Conservation (phyloP, 1,140 invertebrate species). For the Nebria ingens region DNA sequence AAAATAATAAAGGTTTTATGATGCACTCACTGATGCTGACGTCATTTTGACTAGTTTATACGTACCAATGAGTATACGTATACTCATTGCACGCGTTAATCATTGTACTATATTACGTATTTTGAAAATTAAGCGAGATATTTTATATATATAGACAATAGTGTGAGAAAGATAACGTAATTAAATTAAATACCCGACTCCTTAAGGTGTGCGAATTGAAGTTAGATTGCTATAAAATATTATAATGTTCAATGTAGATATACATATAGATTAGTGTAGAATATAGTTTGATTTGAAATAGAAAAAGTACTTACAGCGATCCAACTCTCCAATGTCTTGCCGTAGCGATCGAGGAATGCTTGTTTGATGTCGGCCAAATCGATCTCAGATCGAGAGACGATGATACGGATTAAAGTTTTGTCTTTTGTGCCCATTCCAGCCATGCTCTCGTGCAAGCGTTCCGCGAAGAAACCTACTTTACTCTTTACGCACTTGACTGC, state of each 20-base stretch:
- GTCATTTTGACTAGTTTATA: too few relatives aligned
- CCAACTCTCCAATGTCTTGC: conserved; percentile 70
- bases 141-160: too few relatives aligned
- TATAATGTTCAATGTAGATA: neutral
- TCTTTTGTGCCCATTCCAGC: conserved; percentile 82
- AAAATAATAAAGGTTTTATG: too few relatives aligned
- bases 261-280: too few relatives aligned
- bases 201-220: neutral
- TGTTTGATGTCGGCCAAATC: conserved; percentile 86
- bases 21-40: too few relatives aligned
- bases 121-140: too few relatives aligned
- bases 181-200: too few relatives aligned
- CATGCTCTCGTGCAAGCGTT: conserved; percentile 82
- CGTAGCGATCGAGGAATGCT: conserved; percentile 75
- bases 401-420: conserved; percentile 77
- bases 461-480: conserved; percentile 87
- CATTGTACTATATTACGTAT: too few relatives aligned
- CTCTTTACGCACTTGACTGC: conserved; percentile 81
- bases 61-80: too few relatives aligned
- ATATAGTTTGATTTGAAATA: conserved; percentile 6
- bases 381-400: conserved; percentile 85
- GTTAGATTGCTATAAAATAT: neutral
- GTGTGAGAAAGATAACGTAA: too few relatives aligned
- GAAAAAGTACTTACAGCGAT: conserved; percentile 58
- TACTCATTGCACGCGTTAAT: too few relatives aligned